Conservation (phyloP, 92 coral and sea anemone genomes). For the Heteractis magnifica region DNA sequence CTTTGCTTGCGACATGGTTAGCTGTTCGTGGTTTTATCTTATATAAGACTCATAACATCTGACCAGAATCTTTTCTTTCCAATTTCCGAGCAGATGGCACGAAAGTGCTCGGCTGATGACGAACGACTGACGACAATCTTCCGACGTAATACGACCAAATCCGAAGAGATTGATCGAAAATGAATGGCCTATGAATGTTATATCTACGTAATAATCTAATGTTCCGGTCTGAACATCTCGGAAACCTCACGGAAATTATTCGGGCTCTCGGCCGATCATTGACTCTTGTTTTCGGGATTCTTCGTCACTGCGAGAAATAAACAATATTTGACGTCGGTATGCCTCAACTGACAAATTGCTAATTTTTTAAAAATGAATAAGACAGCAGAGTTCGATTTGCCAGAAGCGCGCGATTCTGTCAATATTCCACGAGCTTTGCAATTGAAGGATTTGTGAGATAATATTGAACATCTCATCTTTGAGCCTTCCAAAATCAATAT, state of each 20-base stretch:
- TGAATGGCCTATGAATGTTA: slow-evolving; percentile 22
- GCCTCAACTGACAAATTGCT: slow-evolving; percentile 14
- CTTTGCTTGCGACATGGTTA: slow-evolving; percentile 10
- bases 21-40: slow-evolving; percentile 7
- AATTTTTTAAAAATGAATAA: neutral
- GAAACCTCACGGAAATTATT: slow-evolving; percentile 31
- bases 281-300: slow-evolving; percentile 10
- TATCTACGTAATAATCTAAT: slow-evolving; percentile 29
- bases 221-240: slow-evolving; percentile 34
- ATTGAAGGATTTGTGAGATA: neutral
- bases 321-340: slow-evolving; percentile 16
- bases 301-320: slow-evolving; percentile 15
- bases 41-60: slow-evolving; percentile 7
- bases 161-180: slow-evolving; percentile 22
- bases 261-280: slow-evolving; percentile 21
- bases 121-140: slow-evolving; percentile 24
- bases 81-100: slow-evolving; percentile 15
- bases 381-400: neutral
- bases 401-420: neutral
- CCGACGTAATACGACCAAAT: slow-evolving; percentile 31
- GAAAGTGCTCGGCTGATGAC: slow-evolving; percentile 23
- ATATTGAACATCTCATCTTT: neutral
- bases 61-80: slow-evolving; percentile 5
- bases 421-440: neutral
- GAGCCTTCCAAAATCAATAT: neutral